Base-by-base conservation (phyloP, 1,140 invertebrate species). In the Drosophila rhopaloa region DNA sequence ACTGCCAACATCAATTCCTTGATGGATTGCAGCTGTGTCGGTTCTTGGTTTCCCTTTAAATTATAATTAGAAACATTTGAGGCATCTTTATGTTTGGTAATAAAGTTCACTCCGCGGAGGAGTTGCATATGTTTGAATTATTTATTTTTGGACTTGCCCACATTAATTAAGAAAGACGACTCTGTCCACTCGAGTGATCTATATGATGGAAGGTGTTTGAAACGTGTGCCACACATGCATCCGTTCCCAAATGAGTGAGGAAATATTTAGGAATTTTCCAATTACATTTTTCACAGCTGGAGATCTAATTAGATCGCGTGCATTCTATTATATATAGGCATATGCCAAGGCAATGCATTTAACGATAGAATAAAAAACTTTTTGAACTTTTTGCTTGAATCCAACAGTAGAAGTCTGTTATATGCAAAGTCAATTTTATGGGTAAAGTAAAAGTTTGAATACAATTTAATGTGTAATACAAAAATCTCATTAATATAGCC, bases 21-120 rank as follows among this genome's bases (percentile, higher is more conserved):
- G 82, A 86, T 88, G 79, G 83, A 86, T 88, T 88, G 82, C 82
- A 86, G 83, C 83, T 88, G 82, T 60, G 51, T 53, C 54, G 16
- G 77, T 78, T 54, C 57, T 60, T 47, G 46, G 35, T 41, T 58
- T 72, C 57, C 51, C 41, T 65, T 76, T 51, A 63, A 65, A 85
- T 78, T 85, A 85, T 88, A 83, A 86, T 86, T 86, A 88, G 82
- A 86, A 86, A 54, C 44, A 62, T 53, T 72, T 44, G 77, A 77
- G 50, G 60, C 58, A 50, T 70, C 61, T 71, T 79, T 62, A 74
- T 55, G 62, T 50, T 77, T 71, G 59, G 63, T 72, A 71, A 71
- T 71, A 71, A 71, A 71, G 68, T 60, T 78, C 46, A 44, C 79
- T 78, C 43, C 66, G 65, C 51, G 51, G 32, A 40, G 54, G 35